Conservation (phyloP, 2,888 invertebrate genomes). For the Tetragnatha montana region DNA sequence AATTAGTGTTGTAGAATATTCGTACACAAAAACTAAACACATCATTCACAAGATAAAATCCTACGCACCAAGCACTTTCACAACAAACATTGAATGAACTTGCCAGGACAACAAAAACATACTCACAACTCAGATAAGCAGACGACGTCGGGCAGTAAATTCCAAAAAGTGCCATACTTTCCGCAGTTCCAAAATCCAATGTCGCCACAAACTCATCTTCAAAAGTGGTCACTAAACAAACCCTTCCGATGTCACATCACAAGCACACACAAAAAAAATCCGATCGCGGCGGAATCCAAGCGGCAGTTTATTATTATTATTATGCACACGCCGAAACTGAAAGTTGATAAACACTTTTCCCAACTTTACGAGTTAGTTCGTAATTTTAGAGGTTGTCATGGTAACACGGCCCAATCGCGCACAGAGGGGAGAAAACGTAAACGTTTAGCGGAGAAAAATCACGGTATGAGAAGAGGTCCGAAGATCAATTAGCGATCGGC, state of each 20-base stretch:
- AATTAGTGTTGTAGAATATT: too few relatives aligned
- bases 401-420: slow-evolving; percentile 35
- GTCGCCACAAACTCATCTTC: slow-evolving; percentile 25
- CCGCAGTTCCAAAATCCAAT: slow-evolving; percentile 9
- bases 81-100: background rate
- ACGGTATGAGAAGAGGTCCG: background rate
- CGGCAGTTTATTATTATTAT: background rate
- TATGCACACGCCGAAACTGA: slow-evolving; percentile 14
- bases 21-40: background rate
- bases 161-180: background rate
- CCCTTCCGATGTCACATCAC: too few relatives aligned
- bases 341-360: slow-evolving; percentile 52
- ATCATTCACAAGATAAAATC: background rate
- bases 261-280: slow-evolving; percentile 23
- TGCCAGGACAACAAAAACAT: background rate
- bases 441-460: background rate
- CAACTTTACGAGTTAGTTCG: slow-evolving; percentile 50
- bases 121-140: background rate
- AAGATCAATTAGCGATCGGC: slow-evolving; percentile 19
- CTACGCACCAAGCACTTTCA: background rate
- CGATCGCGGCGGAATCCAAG: background rate
- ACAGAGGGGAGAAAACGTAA: background rate
- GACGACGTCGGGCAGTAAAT: background rate
- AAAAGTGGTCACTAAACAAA: slow-evolving; percentile 12
- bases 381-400: slow-evolving; percentile 42